Evolutionary conservation across 2,888 invertebrate genomes (phyloP).

Genomic region (Phengaris alcon): DNA sequence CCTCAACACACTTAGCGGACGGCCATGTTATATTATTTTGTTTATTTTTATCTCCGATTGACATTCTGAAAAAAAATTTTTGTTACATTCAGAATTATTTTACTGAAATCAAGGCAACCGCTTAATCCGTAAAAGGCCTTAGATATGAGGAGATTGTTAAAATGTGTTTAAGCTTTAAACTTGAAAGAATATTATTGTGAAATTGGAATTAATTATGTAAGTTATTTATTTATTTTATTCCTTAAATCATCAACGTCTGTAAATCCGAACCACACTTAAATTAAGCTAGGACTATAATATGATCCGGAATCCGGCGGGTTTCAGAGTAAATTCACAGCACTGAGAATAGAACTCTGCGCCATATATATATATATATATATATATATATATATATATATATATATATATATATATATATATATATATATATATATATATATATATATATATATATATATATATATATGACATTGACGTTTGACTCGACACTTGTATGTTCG

Average conservation of each 20-base stretch:
- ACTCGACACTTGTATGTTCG: too few species aligned
- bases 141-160: background rate
- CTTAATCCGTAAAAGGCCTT: slow-evolving; percentile 14
- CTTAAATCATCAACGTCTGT: background rate
- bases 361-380: too few species aligned
- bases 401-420: too few species aligned
- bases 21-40: background rate
- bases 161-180: slow-evolving; percentile 9
- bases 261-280: background rate
- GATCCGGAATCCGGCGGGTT: too few species aligned
- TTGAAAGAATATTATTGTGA: background rate
- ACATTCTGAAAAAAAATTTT: background rate
- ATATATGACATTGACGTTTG: too few species aligned
- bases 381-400: too few species aligned
- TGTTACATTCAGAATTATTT: background rate
- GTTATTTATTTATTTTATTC: slow-evolving; percentile 1
- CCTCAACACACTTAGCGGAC: slow-evolving; percentile 4
- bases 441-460: too few species aligned
- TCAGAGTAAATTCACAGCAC: too few species aligned
- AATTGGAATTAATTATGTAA: background rate
- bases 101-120: background rate
- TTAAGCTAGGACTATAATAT: too few species aligned
- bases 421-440: too few species aligned
- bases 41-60: background rate
- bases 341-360: too few species aligned